These are phyloP conservation scores for Philaenus spumarius DNA, from an alignment of 1,140 invertebrate genomes.

Conservation along the genomic window DNA sequence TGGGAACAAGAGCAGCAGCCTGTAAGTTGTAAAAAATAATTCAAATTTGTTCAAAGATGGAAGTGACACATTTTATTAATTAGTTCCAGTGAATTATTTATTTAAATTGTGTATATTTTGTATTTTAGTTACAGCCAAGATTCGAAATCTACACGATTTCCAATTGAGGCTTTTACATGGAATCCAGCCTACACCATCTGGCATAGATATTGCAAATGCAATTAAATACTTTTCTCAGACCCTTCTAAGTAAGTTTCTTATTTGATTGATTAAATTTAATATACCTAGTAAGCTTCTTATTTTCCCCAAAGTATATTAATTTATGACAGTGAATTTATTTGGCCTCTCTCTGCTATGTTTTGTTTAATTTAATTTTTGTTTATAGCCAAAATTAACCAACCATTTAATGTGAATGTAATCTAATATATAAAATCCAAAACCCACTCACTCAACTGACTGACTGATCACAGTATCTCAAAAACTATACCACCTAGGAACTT, in stretches of 20 bases:
- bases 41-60: not conserved
- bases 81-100: not conserved
- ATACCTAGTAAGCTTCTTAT: no score
- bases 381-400: no score
- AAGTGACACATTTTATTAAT: not conserved
- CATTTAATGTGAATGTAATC: no score
- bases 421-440: no score
- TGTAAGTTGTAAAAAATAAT: slow-evolving; percentile 18
- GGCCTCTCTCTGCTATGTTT: no score
- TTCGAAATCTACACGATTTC: slow-evolving; percentile 92
- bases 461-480: no score
- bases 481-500: no score
- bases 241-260: slow-evolving; percentile 71
- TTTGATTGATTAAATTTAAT: no score
- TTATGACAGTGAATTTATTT: not conserved
- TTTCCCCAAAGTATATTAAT: no score
- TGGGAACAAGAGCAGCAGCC: slow-evolving; percentile 25
- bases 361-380: no score
- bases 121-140: slow-evolving; percentile 90
- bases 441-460: no score
- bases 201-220: slow-evolving; percentile 92
- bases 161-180: slow-evolving; percentile 89
- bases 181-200: slow-evolving; percentile 84
- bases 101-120: slow-evolving; percentile 19
- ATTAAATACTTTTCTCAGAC: slow-evolving; percentile 98